Evolutionary conservation across 2,113 vertebrate genomes (phyloP).

Genomic region (Atlantisia rogersi): DNA sequence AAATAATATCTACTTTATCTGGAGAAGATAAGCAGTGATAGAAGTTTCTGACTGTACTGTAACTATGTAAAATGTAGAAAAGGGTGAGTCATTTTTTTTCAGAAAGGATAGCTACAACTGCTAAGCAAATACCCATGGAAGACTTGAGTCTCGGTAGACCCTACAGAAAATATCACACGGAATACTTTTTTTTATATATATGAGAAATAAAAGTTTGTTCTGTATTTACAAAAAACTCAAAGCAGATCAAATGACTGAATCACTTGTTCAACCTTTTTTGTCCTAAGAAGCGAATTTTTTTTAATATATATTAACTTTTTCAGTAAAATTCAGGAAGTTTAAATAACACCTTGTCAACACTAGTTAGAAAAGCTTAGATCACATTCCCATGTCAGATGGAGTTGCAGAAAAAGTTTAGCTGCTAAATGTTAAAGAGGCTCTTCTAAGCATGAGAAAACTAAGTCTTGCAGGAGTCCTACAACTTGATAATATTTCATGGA

Average conservation of each 20-base stretch:
- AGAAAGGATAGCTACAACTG: neutral
- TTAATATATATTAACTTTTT: neutral
- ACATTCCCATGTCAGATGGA: neutral
- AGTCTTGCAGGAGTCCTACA: neutral
- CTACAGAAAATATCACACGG: neutral
- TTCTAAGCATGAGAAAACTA: neutral
- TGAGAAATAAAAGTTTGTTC: neutral
- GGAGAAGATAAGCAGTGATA: neutral
- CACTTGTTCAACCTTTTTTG: neutral
- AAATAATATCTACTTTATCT: neutral
- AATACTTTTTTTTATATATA: neutral
- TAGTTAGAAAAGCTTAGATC: neutral
- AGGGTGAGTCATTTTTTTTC: neutral
- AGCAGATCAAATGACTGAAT: neutral
- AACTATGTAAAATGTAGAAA: neutral
- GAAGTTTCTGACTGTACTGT: neutral
- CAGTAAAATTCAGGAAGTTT: neutral
- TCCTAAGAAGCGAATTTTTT: neutral
- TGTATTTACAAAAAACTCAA: neutral
- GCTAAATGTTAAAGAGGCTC: neutral
- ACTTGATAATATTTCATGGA: neutral
- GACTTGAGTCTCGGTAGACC: neutral
- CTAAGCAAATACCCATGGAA: neutral
- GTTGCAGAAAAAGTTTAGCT: neutral
- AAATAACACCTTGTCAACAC: neutral